Conservation (phyloP, 2,113 vertebrate genomes). For the Plecotus auritus region DNA sequence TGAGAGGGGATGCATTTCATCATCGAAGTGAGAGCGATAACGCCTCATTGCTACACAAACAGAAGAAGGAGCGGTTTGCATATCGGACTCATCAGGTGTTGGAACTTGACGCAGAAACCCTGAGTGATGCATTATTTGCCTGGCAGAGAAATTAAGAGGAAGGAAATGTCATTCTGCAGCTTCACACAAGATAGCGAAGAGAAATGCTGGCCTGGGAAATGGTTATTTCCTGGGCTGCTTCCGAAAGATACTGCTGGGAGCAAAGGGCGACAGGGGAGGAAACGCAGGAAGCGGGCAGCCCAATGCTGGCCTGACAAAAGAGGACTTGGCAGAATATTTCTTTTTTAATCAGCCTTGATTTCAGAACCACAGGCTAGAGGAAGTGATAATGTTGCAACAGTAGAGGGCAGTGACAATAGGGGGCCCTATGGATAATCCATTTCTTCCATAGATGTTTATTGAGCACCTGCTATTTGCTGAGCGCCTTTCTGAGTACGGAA, state of each 20-base stretch:
- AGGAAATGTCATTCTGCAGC: constrained; percentile 80
- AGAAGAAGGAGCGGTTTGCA: constrained; percentile 70
- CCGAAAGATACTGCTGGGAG: constrained; percentile 76
- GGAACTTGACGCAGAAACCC: constrained; percentile 71
- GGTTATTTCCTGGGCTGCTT: constrained; percentile 79
- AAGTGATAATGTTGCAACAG: background rate
- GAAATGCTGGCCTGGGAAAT: constrained; percentile 71
- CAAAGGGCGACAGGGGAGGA: constrained; percentile 19
- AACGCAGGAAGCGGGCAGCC: constrained; percentile 38
- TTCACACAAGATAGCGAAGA: constrained; percentile 57
- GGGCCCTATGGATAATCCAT: background rate
- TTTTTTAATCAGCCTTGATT: constrained; percentile 5
- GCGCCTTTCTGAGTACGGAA: background rate
- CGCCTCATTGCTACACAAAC: constrained; percentile 69
- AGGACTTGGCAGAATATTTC: background rate
- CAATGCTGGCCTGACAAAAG: constrained; percentile 17
- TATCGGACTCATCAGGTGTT: constrained; percentile 73
- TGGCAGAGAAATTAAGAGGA: constrained; percentile 76
- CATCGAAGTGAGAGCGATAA: constrained; percentile 67
- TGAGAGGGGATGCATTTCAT: constrained; percentile 62
- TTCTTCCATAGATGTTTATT: background rate
- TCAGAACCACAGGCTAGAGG: background rate
- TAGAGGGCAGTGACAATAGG: background rate
- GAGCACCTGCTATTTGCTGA: background rate
- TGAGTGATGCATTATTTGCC: constrained; percentile 73